These are phyloP conservation scores for Andrena camellia DNA, from an alignment of 2,888 invertebrate species.

Conservation along the genomic window DNA sequence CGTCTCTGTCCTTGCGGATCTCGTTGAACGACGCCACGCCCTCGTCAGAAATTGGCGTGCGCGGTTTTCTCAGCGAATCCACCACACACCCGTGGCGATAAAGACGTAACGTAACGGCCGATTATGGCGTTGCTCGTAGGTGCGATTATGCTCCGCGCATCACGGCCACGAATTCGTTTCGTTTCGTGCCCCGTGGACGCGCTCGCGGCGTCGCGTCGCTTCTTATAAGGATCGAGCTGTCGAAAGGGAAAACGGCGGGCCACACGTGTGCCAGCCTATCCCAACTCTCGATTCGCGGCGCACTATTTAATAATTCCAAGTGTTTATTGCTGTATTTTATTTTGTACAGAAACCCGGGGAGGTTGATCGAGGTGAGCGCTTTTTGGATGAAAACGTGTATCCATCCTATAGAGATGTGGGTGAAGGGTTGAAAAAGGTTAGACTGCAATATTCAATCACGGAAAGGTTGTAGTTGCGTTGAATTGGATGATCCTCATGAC, in stretches of 20 bases:
- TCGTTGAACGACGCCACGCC: constrained; percentile 64
- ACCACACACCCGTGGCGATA: constrained; percentile 42
- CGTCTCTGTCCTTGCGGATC: constrained; percentile 64
- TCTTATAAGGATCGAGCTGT: constrained; percentile 65
- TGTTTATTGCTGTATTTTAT: not conserved
- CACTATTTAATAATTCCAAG: constrained; percentile 38
- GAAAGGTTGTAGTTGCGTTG: too few species aligned
- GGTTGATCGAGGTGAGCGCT: too few species aligned
- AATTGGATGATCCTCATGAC: too few species aligned
- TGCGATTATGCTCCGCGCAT: constrained; percentile 63
- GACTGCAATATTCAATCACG: too few species aligned
- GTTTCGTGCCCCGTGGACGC: constrained; percentile 14
- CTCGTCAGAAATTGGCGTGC: constrained; percentile 59
- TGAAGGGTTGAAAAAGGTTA: too few species aligned
- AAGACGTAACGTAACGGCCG: constrained; percentile 65
- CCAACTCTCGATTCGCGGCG: constrained; percentile 26
- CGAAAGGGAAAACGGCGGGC: constrained; percentile 37
- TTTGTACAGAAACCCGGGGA: not conserved
- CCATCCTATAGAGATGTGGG: too few species aligned
- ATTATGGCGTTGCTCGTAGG: constrained; percentile 71
- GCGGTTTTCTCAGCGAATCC: constrained; percentile 23
- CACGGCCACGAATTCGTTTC: constrained; percentile 59
- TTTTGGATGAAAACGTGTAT: too few species aligned
- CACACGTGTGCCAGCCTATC: constrained; percentile 12
- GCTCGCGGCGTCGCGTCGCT: constrained; percentile 31